phyloP scores from a whole-genome alignment of 2,797 vertebrate species.

The Sebastolobus alascanus region DNA sequence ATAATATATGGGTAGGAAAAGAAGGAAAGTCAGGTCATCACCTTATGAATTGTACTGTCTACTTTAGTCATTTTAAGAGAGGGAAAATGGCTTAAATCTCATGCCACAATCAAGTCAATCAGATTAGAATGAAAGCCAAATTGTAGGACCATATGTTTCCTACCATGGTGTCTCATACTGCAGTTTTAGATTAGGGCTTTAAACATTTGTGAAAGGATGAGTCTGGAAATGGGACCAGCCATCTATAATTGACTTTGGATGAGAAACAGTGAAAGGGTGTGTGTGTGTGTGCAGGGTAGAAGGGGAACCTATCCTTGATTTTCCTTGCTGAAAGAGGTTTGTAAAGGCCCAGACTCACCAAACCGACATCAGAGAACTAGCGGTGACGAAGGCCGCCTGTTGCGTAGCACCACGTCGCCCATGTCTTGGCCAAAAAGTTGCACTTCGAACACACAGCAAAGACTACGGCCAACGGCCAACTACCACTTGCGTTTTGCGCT shows the following conservation, averaged over 20 bases:
- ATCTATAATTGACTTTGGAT: constrained; percentile 19
- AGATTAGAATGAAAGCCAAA: constrained; percentile 44
- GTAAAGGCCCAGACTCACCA: no score
- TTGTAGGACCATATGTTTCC: constrained; percentile 19
- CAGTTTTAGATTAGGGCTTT: constrained; percentile 28
- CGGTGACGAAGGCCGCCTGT: no score
- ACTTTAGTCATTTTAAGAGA: constrained; percentile 13
- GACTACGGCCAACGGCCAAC: no score
- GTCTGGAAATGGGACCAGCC: constrained; percentile 17
- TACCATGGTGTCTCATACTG: constrained; percentile 9
- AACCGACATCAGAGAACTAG: no score
- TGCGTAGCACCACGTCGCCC: no score
- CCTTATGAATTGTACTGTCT: constrained; percentile 20
- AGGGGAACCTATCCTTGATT: not conserved
- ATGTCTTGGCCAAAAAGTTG: no score
- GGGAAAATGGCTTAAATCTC: not conserved
- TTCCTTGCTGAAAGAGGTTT: not conserved
- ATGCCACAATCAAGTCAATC: constrained; percentile 13
- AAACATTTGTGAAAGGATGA: constrained; percentile 21
- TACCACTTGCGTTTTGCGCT: no score
- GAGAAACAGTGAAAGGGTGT: not conserved
- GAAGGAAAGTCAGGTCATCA: constrained; percentile 26
- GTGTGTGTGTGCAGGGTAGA: not conserved
- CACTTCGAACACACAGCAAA: accelerated
- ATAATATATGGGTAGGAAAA: constrained; percentile 22